phyloP scores from a whole-genome alignment of 2,888 invertebrate genomes.

The Eristalis tenax region DNA sequence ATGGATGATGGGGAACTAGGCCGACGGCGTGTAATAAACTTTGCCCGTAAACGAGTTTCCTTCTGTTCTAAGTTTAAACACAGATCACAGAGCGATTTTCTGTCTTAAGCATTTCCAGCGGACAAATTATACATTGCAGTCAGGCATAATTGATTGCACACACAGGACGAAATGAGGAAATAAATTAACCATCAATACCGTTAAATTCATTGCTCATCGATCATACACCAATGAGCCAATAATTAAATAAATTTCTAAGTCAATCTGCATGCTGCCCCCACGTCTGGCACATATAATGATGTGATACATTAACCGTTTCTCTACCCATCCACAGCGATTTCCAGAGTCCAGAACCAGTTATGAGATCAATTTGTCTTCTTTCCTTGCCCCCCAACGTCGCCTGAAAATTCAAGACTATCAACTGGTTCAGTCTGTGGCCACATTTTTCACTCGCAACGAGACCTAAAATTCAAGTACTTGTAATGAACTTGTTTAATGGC shows the following conservation, averaged over 20 bases:
- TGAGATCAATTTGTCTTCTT: constrained; percentile 61
- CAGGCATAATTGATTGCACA: too few relatives aligned
- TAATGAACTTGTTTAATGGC: constrained; percentile 68
- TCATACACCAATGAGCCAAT: neutral
- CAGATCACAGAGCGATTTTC: too few relatives aligned
- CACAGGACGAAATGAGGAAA: neutral
- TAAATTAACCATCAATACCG: neutral
- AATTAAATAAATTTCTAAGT: neutral
- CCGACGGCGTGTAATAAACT: neutral
- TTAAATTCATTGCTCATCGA: neutral
- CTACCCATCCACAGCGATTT: constrained; percentile 9
- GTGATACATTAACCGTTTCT: constrained; percentile 15
- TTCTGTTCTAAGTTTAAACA: neutral
- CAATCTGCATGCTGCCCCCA: constrained; percentile 17
- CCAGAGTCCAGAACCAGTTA: constrained; percentile 42
- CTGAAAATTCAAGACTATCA: constrained; percentile 29
- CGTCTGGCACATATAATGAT: constrained; percentile 8
- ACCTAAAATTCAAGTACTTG: constrained; percentile 48
- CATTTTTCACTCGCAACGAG: constrained; percentile 27
- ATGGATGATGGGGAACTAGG: too few relatives aligned
- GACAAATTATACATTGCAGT: too few relatives aligned
- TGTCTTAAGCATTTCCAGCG: too few relatives aligned
- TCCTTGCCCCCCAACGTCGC: constrained; percentile 36
- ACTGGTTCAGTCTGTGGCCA: constrained; percentile 33
- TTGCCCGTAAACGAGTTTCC: neutral